These are phyloP conservation scores for rabbit (Oryctolagus cuniculus) DNA, from an alignment of 2,113 vertebrate species.

Conservation along the genomic window DNA sequence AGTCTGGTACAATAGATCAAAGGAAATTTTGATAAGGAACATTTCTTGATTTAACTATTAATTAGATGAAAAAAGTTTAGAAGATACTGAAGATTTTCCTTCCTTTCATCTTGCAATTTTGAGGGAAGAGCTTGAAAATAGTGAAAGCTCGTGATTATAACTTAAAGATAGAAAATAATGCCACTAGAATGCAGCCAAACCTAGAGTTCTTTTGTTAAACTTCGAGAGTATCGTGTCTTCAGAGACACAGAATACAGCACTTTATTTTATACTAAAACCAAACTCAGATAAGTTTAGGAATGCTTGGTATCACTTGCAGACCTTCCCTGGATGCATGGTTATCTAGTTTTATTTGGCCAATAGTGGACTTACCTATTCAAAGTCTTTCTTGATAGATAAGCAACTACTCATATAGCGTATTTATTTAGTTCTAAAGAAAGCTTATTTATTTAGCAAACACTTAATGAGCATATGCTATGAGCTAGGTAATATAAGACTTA, in stretches of 20 bases:
- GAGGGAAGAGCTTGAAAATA: constrained; percentile 28
- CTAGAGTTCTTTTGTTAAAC: not conserved
- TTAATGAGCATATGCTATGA: not conserved
- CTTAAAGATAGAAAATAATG: constrained; percentile 34
- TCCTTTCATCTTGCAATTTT: constrained; percentile 43
- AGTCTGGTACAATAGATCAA: constrained; percentile 16
- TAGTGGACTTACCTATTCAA: not conserved
- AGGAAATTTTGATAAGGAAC: constrained; percentile 57
- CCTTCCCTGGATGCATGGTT: not conserved
- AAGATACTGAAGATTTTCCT: not conserved
- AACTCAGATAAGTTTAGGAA: not conserved
- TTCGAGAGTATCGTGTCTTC: not conserved
- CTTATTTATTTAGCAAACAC: not conserved
- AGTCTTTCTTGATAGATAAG: not conserved
- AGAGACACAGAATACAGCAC: not conserved
- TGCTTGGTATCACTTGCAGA: not conserved
- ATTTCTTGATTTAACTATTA: constrained; percentile 49
- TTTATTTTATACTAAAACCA: not conserved
- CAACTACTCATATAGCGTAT: not conserved
- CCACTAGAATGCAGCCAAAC: not conserved
- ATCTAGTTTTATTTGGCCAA: not conserved
- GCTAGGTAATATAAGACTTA: not conserved
- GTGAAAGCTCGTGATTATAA: constrained; percentile 3
- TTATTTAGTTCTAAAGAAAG: not conserved
- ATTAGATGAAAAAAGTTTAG: constrained; percentile 52